phyloP scores from a whole-genome alignment of 2,113 vertebrate species.

The Actinemys pallida region DNA sequence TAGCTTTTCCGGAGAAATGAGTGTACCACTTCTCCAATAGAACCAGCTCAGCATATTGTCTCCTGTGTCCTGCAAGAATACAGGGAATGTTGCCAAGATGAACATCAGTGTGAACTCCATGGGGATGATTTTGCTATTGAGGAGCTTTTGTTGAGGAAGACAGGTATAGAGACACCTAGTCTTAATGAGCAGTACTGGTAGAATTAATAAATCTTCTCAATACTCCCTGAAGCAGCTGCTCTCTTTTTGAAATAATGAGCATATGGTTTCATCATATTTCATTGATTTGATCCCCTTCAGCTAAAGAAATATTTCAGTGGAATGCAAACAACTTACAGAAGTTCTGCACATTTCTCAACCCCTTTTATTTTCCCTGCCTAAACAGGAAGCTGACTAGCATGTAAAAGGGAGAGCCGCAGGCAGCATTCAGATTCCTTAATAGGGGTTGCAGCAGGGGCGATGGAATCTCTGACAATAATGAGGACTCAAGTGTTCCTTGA shows the following conservation, averaged over 20 bases:
- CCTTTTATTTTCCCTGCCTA: slow-evolving; percentile 72
- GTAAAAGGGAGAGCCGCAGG: slow-evolving; percentile 59
- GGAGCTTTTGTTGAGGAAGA: slow-evolving; percentile 74
- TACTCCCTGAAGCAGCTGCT: slow-evolving; percentile 81
- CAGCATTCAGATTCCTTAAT: slow-evolving; percentile 50
- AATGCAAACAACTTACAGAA: slow-evolving; percentile 79
- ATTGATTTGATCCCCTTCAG: slow-evolving; percentile 83
- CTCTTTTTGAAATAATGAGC: slow-evolving; percentile 82
- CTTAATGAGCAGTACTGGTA: slow-evolving; percentile 78
- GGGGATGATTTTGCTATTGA: slow-evolving; percentile 63
- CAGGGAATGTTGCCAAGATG: slow-evolving; percentile 52
- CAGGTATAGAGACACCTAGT: slow-evolving; percentile 74
- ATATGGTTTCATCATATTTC: slow-evolving; percentile 86
- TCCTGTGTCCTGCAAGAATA: slow-evolving; percentile 58
- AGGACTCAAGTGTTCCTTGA: slow-evolving; percentile 8
- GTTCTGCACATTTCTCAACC: slow-evolving; percentile 71
- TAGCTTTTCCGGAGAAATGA: slow-evolving; percentile 52
- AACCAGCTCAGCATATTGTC: slow-evolving; percentile 59
- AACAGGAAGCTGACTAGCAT: slow-evolving; percentile 66
- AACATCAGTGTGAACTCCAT: slow-evolving; percentile 60
- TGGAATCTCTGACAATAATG: neutral
- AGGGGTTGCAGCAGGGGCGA: neutral
- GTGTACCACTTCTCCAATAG: slow-evolving; percentile 35
- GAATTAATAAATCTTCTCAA: slow-evolving; percentile 83
- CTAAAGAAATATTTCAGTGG: slow-evolving; percentile 79